These are phyloP conservation scores for Oryzias woworae DNA, from an alignment of 2,113 vertebrate species.

Conservation along the genomic window DNA sequence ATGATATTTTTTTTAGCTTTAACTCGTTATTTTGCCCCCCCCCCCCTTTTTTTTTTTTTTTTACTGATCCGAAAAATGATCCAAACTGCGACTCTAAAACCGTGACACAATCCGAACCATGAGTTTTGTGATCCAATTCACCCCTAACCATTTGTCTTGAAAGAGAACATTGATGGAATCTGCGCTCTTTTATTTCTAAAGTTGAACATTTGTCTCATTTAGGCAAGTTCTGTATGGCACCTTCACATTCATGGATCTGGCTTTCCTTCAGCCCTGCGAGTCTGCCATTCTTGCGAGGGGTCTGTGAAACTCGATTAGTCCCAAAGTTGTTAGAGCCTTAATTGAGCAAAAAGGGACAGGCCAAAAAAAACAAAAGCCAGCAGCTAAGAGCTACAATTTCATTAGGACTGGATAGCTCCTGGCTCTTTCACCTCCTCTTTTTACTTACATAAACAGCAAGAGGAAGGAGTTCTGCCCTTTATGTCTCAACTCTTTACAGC, in stretches of 20 bases:
- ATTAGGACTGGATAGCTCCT: conserved; percentile 40
- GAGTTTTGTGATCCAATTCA: no score
- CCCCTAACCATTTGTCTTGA: no score
- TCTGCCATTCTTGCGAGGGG: conserved; percentile 64
- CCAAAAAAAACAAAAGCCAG: conserved; percentile 12
- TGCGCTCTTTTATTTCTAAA: conserved; percentile 11
- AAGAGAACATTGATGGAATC: conserved; percentile 5
- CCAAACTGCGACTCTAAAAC: no score
- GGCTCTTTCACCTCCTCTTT: conserved; percentile 34
- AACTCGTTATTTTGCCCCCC: no score
- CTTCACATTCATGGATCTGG: conserved; percentile 43
- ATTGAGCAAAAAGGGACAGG: conserved; percentile 59
- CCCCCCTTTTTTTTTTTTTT: no score
- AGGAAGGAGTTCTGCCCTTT: conserved; percentile 46
- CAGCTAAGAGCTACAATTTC: conserved; percentile 55
- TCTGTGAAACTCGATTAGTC: conserved; percentile 67
- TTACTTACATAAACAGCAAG: conserved; percentile 55
- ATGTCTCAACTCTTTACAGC: conserved; percentile 15
- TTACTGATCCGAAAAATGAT: no score
- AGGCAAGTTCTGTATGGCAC: conserved; percentile 13
- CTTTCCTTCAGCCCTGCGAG: conserved; percentile 32
- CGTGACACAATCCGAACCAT: no score
- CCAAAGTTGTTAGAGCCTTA: conserved; percentile 49
- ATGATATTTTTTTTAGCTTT: no score
- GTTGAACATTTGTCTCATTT: no score